Percentiles rank a stretch among this genome's conserved stretches.
Evolutionary conservation across 2,888 invertebrate species (phyloP).

Genomic region (Copidosoma aretas): DNA sequence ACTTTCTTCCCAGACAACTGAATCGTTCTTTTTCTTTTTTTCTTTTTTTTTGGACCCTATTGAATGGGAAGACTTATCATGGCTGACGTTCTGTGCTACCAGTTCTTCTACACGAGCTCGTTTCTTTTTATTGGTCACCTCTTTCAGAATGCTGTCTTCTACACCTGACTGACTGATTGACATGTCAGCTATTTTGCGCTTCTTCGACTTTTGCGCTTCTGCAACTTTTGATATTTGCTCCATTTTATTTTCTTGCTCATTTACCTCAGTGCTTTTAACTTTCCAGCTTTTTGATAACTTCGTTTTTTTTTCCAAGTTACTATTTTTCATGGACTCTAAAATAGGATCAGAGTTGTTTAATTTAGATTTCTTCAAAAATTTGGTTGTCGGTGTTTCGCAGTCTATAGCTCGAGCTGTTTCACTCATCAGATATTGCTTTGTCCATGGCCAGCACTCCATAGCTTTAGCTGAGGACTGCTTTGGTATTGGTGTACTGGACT

Average conservation of each 20-base stretch:
- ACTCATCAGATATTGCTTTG: slow-evolving; percentile 27
- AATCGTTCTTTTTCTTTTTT: slow-evolving; percentile 17
- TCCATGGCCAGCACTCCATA: slow-evolving; percentile 29
- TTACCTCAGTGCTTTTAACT: not conserved
- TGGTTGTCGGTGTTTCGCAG: slow-evolving; percentile 47
- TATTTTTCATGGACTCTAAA: slow-evolving; percentile 37
- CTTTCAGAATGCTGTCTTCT: slow-evolving; percentile 21
- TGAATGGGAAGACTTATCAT: not conserved
- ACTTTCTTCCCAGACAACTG: slow-evolving; percentile 12
- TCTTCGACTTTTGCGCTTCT: slow-evolving; percentile 42
- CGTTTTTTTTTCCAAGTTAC: not conserved
- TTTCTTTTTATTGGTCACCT: slow-evolving; percentile 24
- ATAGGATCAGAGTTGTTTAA: slow-evolving; percentile 52
- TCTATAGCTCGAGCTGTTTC: slow-evolving; percentile 10
- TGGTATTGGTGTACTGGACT: slow-evolving; percentile 35
- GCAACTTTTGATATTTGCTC: not conserved
- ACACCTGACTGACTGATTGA: slow-evolving; percentile 14
- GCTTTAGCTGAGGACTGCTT: slow-evolving; percentile 1
- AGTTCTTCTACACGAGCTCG: slow-evolving; percentile 28
- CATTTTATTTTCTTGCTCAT: not conserved
- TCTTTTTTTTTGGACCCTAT: slow-evolving; percentile 18
- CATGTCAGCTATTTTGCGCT: slow-evolving; percentile 41
- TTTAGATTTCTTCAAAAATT: slow-evolving; percentile 51
- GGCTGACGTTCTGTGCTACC: not conserved
- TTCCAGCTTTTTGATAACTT: not conserved